phyloP scores from a whole-genome alignment of 2,797 vertebrate genomes.

The Fistularia tabacaria region DNA sequence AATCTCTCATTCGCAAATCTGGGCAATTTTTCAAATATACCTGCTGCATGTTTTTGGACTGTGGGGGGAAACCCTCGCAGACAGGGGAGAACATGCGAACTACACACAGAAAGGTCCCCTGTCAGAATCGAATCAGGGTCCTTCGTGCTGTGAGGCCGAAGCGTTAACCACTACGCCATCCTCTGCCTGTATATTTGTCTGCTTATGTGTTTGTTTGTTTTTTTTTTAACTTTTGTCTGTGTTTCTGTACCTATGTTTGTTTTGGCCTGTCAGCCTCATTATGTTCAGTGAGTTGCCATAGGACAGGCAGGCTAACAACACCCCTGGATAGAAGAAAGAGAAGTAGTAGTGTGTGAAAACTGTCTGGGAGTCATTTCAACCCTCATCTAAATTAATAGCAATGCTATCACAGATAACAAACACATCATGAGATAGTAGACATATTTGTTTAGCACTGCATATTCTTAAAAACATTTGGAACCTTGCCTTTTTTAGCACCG shows the following conservation, averaged over 20 bases:
- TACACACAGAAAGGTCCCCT: no score
- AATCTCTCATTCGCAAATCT: no score
- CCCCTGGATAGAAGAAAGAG: conserved; percentile 44
- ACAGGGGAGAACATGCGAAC: no score
- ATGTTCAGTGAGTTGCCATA: conserved; percentile 55
- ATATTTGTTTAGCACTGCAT: conserved; percentile 39
- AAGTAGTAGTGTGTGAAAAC: conserved; percentile 52
- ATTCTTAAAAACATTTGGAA: conserved; percentile 38
- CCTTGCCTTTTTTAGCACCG: conserved; percentile 29
- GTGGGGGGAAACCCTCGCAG: no score
- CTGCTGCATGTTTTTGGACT: no score
- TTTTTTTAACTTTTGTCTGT: no score
- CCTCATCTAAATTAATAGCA: conserved; percentile 60
- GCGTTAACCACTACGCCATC: no score
- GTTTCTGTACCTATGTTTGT: conserved; percentile 55
- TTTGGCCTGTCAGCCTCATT: conserved; percentile 69
- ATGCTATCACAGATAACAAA: conserved; percentile 45
- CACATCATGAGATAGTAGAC: conserved; percentile 33
- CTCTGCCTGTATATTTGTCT: no score
- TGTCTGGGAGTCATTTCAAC: conserved; percentile 62
- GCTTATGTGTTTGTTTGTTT: no score
- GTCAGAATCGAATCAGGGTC: no score
- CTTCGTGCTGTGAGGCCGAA: no score
- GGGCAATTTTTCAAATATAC: no score
- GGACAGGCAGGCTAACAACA: conserved; percentile 60